These are phyloP conservation scores for Cylloceria caligata DNA, from an alignment of 2,888 invertebrate species.

Conservation along the genomic window DNA sequence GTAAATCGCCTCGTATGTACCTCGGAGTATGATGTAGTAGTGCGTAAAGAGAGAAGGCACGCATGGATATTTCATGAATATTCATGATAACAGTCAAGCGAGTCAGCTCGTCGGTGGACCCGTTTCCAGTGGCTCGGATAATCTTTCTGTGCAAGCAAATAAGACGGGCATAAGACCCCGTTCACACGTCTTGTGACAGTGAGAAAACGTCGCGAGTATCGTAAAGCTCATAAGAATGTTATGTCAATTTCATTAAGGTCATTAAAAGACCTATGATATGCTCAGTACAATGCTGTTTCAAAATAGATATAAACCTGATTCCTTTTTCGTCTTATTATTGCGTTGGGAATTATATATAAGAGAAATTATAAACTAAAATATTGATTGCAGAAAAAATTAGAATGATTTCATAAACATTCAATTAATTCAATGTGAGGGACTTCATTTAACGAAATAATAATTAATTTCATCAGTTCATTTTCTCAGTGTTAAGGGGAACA, in stretches of 20 bases:
- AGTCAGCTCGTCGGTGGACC: conserved; percentile 68
- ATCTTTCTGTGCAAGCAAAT: conserved; percentile 57
- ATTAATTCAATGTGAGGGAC: too few relatives aligned
- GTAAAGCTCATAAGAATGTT: conserved; percentile 41
- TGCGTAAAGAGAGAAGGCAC: conserved; percentile 40
- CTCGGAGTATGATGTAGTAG: background rate
- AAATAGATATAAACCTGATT: too few relatives aligned
- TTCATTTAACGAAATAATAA: too few relatives aligned
- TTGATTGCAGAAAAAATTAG: too few relatives aligned
- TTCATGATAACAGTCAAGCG: conserved; percentile 76
- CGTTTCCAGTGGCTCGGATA: conserved; percentile 58
- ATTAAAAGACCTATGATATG: background rate
- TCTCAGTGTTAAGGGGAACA: too few relatives aligned
- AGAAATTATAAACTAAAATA: too few relatives aligned
- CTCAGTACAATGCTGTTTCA: background rate
- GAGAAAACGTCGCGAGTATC: conserved; percentile 71
- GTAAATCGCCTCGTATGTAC: background rate
- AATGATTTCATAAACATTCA: too few relatives aligned
- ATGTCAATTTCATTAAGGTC: background rate
- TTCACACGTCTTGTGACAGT: conserved; percentile 74
- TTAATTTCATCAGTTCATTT: too few relatives aligned
- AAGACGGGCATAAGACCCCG: conserved; percentile 68
- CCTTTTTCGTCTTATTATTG: too few relatives aligned
- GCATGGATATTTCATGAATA: conserved; percentile 81
- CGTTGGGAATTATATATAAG: too few relatives aligned